A percentile compares a stretch with the other conserved stretches of the same genome.
phyloP scores from a whole-genome alignment of 2,888 invertebrate genomes.

The Selenia dentaria region DNA sequence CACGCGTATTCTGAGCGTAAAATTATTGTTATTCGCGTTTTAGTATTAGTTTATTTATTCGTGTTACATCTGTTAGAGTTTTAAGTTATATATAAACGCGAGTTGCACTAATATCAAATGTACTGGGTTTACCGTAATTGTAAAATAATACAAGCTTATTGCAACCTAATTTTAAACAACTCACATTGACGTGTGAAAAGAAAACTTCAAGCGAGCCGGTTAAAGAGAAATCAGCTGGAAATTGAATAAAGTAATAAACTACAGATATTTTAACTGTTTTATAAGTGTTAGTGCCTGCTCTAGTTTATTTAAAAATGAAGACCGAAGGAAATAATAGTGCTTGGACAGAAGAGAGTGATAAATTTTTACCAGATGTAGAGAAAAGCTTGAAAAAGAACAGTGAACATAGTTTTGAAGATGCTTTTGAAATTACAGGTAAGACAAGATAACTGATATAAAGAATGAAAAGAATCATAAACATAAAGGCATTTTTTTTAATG shows the following conservation, averaged over 20 bases:
- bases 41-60: no score
- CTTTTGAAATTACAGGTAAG: conserved; percentile 71
- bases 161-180: no score
- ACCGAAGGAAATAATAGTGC: neutral
- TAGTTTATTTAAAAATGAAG: no score
- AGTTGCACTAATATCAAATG: neutral
- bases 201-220: neutral
- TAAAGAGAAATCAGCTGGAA: neutral
- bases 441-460: no score
- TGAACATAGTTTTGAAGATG: conserved; percentile 70
- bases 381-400: conserved; percentile 44
- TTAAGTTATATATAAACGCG: neutral
- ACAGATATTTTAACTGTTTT: no score
- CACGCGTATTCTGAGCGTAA: neutral
- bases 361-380: conserved; percentile 44
- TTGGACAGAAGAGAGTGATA: conserved; percentile 40
- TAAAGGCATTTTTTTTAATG: no score
- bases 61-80: conserved; percentile 10
- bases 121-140: conserved; percentile 6
- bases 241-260: conserved; percentile 6
- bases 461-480: no score
- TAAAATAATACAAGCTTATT: neutral
- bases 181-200: neutral
- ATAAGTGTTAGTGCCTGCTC: no score
- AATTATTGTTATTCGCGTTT: conserved; percentile 1